These are phyloP conservation scores for Cynaeus angustus DNA, from an alignment of 2,888 invertebrate species.

Conservation along the genomic window DNA sequence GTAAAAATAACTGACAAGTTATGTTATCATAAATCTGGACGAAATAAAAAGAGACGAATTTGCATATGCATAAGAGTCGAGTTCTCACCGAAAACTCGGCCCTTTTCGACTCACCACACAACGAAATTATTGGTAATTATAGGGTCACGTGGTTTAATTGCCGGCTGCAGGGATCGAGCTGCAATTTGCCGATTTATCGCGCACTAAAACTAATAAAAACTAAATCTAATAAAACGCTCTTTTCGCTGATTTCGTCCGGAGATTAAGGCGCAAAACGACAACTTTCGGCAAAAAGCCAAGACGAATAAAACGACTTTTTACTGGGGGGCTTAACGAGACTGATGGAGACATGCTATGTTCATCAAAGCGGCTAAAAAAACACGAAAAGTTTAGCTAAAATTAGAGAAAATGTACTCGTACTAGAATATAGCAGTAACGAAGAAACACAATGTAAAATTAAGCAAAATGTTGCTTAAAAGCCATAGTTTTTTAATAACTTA, in stretches of 20 bases:
- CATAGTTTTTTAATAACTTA: too few relatives aligned
- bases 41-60: slow-evolving; percentile 46
- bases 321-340: slow-evolving; percentile 3
- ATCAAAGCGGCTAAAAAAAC: too few relatives aligned
- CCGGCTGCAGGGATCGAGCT: slow-evolving; percentile 18
- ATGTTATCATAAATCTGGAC: slow-evolving; percentile 49
- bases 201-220: slow-evolving; percentile 23
- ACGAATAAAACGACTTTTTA: background rate
- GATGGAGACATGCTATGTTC: background rate
- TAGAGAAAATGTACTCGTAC: too few relatives aligned
- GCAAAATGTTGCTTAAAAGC: too few relatives aligned
- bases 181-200: slow-evolving; percentile 34
- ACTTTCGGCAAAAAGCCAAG: background rate
- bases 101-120: slow-evolving; percentile 34
- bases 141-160: slow-evolving; percentile 40
- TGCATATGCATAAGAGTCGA: slow-evolving; percentile 44
- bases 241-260: slow-evolving; percentile 8
- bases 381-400: background rate
- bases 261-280: slow-evolving; percentile 20
- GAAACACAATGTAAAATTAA: too few relatives aligned
- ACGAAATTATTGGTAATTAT: slow-evolving; percentile 40
- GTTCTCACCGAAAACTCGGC: slow-evolving; percentile 41
- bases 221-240: slow-evolving; percentile 23
- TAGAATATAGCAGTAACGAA: too few relatives aligned
- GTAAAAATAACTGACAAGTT: slow-evolving; percentile 50